Conservation (phyloP, 2,797 vertebrate species). For the Mycteria americana region DNA sequence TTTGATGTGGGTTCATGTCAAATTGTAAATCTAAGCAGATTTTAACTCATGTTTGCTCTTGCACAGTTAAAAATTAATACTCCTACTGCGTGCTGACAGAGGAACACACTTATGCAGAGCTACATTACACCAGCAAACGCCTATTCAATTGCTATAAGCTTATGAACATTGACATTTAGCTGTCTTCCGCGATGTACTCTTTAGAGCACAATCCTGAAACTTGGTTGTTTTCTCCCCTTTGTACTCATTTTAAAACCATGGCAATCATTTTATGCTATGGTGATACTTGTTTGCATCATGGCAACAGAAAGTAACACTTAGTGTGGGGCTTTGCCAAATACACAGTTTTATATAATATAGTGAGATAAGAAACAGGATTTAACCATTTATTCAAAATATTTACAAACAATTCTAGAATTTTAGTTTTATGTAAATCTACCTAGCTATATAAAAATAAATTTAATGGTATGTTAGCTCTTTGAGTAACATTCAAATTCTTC, state of each 20-base stretch:
- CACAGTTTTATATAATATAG: background rate
- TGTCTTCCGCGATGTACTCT: rapidly evolving
- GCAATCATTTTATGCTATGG: background rate
- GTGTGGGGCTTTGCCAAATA: background rate
- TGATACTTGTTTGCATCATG: background rate
- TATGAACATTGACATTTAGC: background rate
- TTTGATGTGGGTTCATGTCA: background rate
- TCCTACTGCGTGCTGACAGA: background rate
- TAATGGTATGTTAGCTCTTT: background rate
- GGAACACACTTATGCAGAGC: background rate
- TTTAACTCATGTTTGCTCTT: background rate
- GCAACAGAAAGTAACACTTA: background rate
- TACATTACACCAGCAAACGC: background rate
- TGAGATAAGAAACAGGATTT: background rate
- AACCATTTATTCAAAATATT: background rate
- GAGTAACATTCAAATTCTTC: background rate
- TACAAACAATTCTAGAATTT: background rate
- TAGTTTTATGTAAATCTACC: background rate
- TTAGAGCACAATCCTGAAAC: background rate
- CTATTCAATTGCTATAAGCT: background rate
- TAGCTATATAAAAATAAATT: background rate
- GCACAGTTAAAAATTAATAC: background rate
- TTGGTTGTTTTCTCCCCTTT: background rate
- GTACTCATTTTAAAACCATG: background rate
- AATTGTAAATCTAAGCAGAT: background rate